A percentile compares a stretch with the other conserved stretches of the same genome.
These are phyloP conservation scores for Cerceris ruficornis DNA, from an alignment of 2,888 invertebrate species.

Conservation along the genomic window DNA sequence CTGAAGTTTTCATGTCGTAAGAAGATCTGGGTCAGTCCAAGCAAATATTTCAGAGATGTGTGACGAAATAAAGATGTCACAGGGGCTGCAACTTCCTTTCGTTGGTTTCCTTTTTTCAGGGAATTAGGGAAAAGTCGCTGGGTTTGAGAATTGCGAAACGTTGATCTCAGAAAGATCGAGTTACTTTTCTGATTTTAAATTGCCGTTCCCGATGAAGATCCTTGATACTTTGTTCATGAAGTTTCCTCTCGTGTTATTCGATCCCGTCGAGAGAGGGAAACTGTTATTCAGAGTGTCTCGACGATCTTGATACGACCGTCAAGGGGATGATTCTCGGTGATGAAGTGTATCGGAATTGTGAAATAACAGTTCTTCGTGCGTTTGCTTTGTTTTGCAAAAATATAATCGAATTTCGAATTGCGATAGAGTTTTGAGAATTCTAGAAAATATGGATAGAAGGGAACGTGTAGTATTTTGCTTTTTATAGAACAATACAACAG, in stretches of 20 bases:
- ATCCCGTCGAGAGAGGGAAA: not conserved
- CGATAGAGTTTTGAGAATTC: too few species aligned
- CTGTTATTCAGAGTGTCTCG: too few species aligned
- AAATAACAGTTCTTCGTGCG: not conserved
- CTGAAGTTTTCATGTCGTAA: slow-evolving; percentile 43
- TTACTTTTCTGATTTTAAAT: not conserved
- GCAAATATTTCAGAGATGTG: slow-evolving; percentile 53
- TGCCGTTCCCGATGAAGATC: not conserved
- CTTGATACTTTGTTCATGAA: not conserved
- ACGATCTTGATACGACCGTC: too few species aligned
- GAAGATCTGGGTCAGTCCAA: slow-evolving; percentile 47
- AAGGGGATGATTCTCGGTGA: too few species aligned
- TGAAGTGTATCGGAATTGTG: not conserved
- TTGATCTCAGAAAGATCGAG: not conserved
- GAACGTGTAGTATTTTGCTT: too few species aligned
- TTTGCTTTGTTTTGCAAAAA: not conserved
- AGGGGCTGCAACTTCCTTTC: slow-evolving; percentile 15
- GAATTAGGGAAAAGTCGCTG: slow-evolving; percentile 12
- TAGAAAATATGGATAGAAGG: too few species aligned
- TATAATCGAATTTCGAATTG: too few species aligned
- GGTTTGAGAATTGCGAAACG: slow-evolving; percentile 14
- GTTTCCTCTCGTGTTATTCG: not conserved
- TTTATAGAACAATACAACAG: too few species aligned
- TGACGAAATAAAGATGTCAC: slow-evolving; percentile 54
- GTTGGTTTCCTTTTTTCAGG: slow-evolving; percentile 9